phyloP scores from a whole-genome alignment of 2,888 invertebrate genomes.

The Polymixis lichenea region DNA sequence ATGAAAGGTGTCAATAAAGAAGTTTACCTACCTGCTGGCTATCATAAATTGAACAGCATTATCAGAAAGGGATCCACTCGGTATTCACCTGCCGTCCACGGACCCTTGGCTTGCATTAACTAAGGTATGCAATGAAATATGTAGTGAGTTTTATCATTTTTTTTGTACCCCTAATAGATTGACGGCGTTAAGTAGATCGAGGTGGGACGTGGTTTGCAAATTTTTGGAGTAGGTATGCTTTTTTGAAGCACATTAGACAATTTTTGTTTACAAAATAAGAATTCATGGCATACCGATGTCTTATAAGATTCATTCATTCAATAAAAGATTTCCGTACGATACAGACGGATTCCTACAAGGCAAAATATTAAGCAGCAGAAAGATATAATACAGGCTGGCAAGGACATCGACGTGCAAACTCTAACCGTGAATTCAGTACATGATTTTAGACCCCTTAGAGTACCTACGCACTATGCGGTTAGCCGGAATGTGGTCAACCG shows the following conservation, averaged over 20 bases:
- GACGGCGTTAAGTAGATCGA: constrained; percentile 55
- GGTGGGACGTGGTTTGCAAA: constrained; percentile 55
- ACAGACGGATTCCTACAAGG: no score
- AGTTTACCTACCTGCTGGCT: constrained; percentile 50
- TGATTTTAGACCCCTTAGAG: no score
- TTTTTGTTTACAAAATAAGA: no score
- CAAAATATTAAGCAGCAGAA: no score
- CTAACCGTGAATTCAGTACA: no score
- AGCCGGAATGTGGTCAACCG: no score
- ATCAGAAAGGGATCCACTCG: constrained; percentile 61
- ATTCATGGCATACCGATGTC: no score
- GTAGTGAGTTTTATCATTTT: constrained; percentile 64
- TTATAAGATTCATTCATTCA: no score
- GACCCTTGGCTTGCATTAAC: constrained; percentile 62
- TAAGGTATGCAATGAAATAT: constrained; percentile 65
- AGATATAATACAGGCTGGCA: no score
- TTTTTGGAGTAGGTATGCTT: constrained; percentile 17
- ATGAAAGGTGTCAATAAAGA: constrained; percentile 63
- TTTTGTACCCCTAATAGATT: constrained; percentile 53
- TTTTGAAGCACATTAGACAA: background rate
- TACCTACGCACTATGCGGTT: no score
- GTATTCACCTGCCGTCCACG: constrained; percentile 59
- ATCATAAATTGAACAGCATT: constrained; percentile 68
- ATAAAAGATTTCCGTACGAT: no score
- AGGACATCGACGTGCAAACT: no score